Conservation (phyloP, 2,888 invertebrate genomes). For the Limnephilus auricula region DNA sequence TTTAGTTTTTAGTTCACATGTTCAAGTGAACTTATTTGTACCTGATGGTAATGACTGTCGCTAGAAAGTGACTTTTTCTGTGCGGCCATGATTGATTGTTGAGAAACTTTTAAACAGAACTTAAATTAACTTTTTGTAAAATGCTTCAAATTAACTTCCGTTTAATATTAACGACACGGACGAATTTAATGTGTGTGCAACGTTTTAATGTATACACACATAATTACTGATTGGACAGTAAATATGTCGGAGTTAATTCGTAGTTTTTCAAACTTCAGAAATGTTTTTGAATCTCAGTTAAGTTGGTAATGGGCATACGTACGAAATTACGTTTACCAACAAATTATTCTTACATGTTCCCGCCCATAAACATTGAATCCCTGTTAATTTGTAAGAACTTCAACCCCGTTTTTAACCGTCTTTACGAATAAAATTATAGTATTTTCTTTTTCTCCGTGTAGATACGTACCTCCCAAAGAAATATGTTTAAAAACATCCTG, state of each 20-base stretch:
- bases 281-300: too few species aligned
- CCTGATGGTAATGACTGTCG: conserved; percentile 27
- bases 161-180: neutral
- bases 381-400: too few species aligned
- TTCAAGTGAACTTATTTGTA: neutral
- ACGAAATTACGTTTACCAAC: too few species aligned
- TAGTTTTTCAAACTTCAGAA: too few species aligned
- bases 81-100: conserved; percentile 11
- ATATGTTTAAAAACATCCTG: too few species aligned
- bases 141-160: neutral
- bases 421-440: too few species aligned
- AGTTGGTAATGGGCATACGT: too few species aligned
- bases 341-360: too few species aligned
- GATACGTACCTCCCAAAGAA: too few species aligned
- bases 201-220: neutral
- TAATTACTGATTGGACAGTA: neutral
- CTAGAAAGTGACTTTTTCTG: conserved; percentile 17
- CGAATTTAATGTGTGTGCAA: neutral
- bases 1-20: conserved; percentile 23
- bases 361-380: too few species aligned
- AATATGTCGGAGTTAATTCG: neutral
- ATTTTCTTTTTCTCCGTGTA: too few species aligned
- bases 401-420: too few species aligned
- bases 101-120: neutral
- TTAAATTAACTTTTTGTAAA: neutral